phyloP scores from a whole-genome alignment of 2,797 vertebrate species.

The Hypotaenidia okinawae region DNA sequence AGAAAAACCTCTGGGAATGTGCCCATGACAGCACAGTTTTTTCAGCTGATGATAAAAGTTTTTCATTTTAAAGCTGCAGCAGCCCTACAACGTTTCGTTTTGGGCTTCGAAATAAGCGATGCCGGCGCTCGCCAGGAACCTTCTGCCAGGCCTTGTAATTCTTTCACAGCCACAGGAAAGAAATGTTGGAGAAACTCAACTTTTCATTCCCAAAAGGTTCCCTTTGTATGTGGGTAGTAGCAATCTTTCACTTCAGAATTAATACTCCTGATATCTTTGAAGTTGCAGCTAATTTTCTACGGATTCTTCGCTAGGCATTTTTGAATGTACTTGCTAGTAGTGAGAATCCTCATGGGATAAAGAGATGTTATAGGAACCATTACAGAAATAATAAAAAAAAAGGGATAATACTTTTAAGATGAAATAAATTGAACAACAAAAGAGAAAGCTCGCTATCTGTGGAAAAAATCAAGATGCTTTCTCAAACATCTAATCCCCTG shows the following conservation, averaged over 20 bases:
- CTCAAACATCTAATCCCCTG: slow-evolving; percentile 19
- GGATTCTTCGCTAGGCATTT: not conserved
- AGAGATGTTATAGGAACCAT: not conserved
- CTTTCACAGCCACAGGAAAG: not conserved
- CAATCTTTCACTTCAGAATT: slow-evolving; percentile 7
- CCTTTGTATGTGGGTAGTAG: not conserved
- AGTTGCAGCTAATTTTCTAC: slow-evolving; percentile 43
- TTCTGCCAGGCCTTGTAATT: not conserved
- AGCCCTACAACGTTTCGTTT: not conserved
- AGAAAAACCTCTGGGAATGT: not conserved
- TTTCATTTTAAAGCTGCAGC: not conserved
- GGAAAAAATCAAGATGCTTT: slow-evolving; percentile 35
- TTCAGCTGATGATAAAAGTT: not conserved
- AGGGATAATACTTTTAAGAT: not conserved
- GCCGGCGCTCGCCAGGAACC: not conserved
- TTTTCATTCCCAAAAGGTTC: slow-evolving; percentile 1
- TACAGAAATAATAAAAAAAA: not conserved
- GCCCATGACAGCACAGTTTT: not conserved
- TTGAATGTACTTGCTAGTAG: not conserved
- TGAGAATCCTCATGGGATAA: slow-evolving; percentile 13
- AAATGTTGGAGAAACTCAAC: not conserved
- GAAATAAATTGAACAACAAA: not conserved
- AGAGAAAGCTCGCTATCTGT: slow-evolving; percentile 18
- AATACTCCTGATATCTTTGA: slow-evolving; percentile 31
- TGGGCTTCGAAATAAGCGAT: not conserved